Percentiles rank a stretch among this genome's conserved stretches.
Conservation (phyloP, 2,888 invertebrate genomes). For the Chrysodeixis includens region DNA sequence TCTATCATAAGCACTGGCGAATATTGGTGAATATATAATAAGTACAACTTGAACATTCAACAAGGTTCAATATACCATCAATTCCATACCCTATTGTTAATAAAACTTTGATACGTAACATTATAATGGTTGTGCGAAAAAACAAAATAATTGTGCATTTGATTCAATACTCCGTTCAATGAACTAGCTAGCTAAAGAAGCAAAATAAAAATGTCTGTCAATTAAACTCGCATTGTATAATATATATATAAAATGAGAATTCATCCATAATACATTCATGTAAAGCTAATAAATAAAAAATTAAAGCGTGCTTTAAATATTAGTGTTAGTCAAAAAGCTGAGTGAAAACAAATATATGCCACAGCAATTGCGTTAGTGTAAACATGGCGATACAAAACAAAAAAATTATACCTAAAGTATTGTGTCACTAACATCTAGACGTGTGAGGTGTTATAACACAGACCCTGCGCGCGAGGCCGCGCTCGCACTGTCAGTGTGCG, state of each 20-base stretch:
- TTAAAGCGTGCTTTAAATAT: constrained; percentile 61
- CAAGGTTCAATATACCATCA: constrained; percentile 35
- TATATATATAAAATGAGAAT: constrained; percentile 58
- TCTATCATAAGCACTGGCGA: constrained; percentile 33
- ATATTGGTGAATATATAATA: constrained; percentile 14
- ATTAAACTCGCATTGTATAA: constrained; percentile 58
- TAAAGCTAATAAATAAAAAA: constrained; percentile 60
- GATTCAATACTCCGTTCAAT: constrained; percentile 64
- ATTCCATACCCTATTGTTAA: constrained; percentile 41
- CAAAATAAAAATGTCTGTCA: constrained; percentile 62
- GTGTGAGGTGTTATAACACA: constrained; percentile 46
- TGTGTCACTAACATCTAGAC: constrained; percentile 25
- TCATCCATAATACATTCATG: constrained; percentile 58
- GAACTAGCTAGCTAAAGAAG: constrained; percentile 57
- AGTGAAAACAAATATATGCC: constrained; percentile 50
- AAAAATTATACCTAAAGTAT: constrained; percentile 39
- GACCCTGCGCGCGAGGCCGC: background rate
- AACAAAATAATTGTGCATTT: constrained; percentile 68
- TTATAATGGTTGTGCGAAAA: constrained; percentile 63
- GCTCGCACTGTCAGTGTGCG: constrained; percentile 15
- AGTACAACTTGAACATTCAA: constrained; percentile 20
- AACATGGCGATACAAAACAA: constrained; percentile 39
- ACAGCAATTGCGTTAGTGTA: constrained; percentile 60
- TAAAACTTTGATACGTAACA: constrained; percentile 32
- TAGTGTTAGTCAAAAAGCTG: constrained; percentile 61